phyloP scores from a whole-genome alignment of 2,888 invertebrate genomes.

The Clunio marinus region DNA sequence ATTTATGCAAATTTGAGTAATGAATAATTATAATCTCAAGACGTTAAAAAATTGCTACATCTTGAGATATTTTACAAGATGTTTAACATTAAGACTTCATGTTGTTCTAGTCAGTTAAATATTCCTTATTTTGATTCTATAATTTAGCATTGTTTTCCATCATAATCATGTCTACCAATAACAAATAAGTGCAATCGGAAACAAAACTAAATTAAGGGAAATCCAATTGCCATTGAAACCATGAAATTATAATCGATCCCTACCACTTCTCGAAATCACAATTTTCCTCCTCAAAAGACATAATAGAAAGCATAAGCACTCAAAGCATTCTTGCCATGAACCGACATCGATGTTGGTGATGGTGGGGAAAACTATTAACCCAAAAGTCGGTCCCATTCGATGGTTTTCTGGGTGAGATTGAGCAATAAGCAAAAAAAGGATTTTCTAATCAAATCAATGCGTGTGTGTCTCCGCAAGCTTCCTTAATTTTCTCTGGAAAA shows the following conservation, averaged over 20 bases:
- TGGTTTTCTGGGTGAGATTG: constrained; percentile 15
- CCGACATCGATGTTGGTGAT: neutral
- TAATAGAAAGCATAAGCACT: too few species aligned
- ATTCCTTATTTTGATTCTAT: too few species aligned
- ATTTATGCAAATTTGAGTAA: too few species aligned
- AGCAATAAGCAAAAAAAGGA: constrained; percentile 21
- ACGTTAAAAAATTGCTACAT: too few species aligned
- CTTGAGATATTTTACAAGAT: too few species aligned
- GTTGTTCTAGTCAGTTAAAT: too few species aligned
- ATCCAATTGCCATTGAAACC: constrained; percentile 11
- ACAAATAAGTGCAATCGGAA: neutral
- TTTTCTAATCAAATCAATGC: constrained; percentile 27
- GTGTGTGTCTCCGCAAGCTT: constrained; percentile 6
- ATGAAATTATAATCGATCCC: constrained; percentile 34
- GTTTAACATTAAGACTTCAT: too few species aligned
- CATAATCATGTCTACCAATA: too few species aligned
- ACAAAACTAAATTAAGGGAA: neutral
- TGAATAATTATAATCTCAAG: too few species aligned
- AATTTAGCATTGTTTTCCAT: too few species aligned
- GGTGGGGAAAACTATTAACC: constrained; percentile 12
- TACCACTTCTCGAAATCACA: neutral
- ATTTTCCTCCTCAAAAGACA: neutral
- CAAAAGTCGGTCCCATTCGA: constrained; percentile 11
- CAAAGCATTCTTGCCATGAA: neutral
- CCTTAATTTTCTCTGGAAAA: neutral